phyloP scores from a whole-genome alignment of 23 tunicate genomes.

The Oikopleura albicans region DNA sequence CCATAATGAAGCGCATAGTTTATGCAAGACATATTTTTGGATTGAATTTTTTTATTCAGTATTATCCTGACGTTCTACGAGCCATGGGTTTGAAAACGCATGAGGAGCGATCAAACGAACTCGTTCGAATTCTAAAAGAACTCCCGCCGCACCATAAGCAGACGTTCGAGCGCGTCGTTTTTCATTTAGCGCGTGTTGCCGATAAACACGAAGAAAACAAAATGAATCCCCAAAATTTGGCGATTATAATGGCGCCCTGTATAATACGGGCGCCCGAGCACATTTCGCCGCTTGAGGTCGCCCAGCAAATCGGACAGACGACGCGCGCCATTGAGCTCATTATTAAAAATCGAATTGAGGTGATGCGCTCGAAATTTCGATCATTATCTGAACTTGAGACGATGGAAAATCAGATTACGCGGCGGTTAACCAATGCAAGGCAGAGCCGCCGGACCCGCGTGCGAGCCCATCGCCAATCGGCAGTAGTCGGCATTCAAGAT shows the following conservation, averaged over 20 bases:
- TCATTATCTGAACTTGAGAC: not conserved
- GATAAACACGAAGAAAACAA: slow-evolving; percentile 37
- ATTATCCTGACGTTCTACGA: not conserved
- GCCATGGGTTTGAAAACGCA: slow-evolving; percentile 24
- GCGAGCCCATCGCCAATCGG: not conserved
- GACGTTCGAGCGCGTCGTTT: slow-evolving; percentile 38
- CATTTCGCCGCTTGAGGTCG: slow-evolving; percentile 26
- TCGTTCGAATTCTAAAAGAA: slow-evolving; percentile 30
- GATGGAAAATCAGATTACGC: not conserved
- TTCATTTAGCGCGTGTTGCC: slow-evolving; percentile 52
- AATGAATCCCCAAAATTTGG: slow-evolving; percentile 47
- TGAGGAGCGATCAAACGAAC: slow-evolving; percentile 25
- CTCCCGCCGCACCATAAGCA: slow-evolving; percentile 39
- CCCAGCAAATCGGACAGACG: slow-evolving; percentile 14
- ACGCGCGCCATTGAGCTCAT: not conserved
- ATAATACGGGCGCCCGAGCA: slow-evolving; percentile 35
- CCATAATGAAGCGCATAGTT: no score
- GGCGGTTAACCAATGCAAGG: not conserved
- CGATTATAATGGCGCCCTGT: slow-evolving; percentile 49
- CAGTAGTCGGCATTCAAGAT: not conserved
- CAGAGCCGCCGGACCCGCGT: not conserved
- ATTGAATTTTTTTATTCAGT: not conserved
- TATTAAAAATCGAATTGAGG: not conserved
- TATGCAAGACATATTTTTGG: no score
- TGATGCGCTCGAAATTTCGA: not conserved